Percentiles rank a stretch among this genome's conserved stretches.
Evolutionary conservation across 1,140 invertebrate species (phyloP).

Genomic region (Drosophila watanabei): DNA sequence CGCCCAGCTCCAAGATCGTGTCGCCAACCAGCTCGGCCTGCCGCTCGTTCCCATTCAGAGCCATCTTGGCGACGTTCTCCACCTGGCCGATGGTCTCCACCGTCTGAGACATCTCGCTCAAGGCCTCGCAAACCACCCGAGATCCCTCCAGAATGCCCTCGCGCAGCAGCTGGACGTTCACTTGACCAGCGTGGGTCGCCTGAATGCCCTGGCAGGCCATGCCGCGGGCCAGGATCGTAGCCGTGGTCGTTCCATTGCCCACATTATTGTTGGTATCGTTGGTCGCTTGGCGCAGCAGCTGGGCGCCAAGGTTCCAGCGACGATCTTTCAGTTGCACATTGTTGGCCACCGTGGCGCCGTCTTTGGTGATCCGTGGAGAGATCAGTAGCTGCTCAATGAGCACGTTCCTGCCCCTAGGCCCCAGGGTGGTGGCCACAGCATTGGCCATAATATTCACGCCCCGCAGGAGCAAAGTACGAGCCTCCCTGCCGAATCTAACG

Average conservation of each 20-base stretch:
- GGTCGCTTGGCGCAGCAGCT: constrained; percentile 97
- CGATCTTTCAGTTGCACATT: constrained; percentile 95
- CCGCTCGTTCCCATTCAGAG: constrained; percentile 95
- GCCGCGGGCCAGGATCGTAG: constrained; percentile 95
- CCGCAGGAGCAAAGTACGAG: constrained; percentile 94
- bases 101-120: constrained; percentile 93
- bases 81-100: constrained; percentile 98
- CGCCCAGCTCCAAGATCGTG: constrained; percentile 93
- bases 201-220: constrained; percentile 96
- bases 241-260: constrained; percentile 97
- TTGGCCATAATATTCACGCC: constrained; percentile 97
- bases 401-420: constrained; percentile 98
- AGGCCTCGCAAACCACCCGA: constrained; percentile 91
- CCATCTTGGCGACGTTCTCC: constrained; percentile 98
- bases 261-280: constrained; percentile 98
- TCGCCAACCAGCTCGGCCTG: constrained; percentile 97
- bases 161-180: constrained; percentile 97
- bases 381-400: constrained; percentile 98
- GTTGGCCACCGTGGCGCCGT: constrained; percentile 99
- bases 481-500: constrained; percentile 97
- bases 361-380: constrained; percentile 98
- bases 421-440: constrained; percentile 98
- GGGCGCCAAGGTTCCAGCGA: constrained; percentile 97
- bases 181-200: constrained; percentile 86
- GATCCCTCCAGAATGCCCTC: constrained; percentile 95